A percentile compares a stretch with the other conserved stretches of the same genome.
These are phyloP conservation scores for Blastobasis adustella DNA, from an alignment of 2,888 invertebrate genomes.

Conservation along the genomic window DNA sequence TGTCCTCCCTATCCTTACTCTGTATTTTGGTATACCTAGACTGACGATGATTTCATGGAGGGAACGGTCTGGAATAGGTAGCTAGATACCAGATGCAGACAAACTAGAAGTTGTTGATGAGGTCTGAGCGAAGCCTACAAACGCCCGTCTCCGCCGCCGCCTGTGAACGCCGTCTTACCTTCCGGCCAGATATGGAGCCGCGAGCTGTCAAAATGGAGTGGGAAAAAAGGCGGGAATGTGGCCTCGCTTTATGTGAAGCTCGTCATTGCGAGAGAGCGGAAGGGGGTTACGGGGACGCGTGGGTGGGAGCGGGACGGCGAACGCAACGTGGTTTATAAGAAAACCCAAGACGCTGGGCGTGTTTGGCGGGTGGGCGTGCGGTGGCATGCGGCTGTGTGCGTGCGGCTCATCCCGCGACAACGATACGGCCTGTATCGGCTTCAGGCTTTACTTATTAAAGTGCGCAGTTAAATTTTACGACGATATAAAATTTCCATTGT, in stretches of 20 bases:
- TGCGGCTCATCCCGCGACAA: conserved; percentile 65
- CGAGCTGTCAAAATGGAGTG: conserved; percentile 76
- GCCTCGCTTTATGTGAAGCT: conserved; percentile 73
- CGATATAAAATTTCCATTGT: conserved; percentile 61
- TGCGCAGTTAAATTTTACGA: conserved; percentile 62
- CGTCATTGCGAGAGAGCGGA: conserved; percentile 67
- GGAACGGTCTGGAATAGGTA: too few species aligned
- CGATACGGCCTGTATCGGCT: conserved; percentile 66
- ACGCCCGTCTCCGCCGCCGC: conserved; percentile 3
- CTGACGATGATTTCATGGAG: not conserved
- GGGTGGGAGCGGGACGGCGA: conserved; percentile 51
- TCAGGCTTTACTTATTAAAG: conserved; percentile 68
- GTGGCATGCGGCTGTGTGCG: conserved; percentile 38
- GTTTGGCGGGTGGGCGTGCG: conserved; percentile 73
- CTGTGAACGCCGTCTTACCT: conserved; percentile 68
- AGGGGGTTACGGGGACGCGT: conserved; percentile 22
- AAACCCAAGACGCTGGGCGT: conserved; percentile 76
- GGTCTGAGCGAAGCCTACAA: too few species aligned
- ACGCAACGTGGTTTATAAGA: conserved; percentile 74
- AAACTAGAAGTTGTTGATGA: too few species aligned
- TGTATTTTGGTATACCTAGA: too few species aligned
- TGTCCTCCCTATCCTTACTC: too few species aligned
- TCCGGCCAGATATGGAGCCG: conserved; percentile 73
- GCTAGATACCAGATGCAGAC: too few species aligned
- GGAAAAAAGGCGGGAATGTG: conserved; percentile 77